phyloP scores from a whole-genome alignment of 2,113 vertebrate genomes.

The Saimiri boliviensis region DNA sequence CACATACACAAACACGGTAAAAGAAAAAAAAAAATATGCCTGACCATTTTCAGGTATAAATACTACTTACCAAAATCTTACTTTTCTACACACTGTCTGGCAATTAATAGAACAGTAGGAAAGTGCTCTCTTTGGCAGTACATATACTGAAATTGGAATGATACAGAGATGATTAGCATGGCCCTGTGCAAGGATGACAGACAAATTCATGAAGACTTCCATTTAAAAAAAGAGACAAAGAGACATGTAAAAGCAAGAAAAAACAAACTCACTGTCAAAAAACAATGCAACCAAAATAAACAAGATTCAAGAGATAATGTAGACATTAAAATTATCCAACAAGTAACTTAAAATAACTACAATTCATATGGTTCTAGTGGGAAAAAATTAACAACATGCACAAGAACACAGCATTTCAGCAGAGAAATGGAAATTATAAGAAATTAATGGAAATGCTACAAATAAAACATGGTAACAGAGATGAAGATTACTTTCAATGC shows the following conservation, averaged over 20 bases:
- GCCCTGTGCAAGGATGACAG: too few relatives aligned
- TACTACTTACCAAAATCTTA: neutral
- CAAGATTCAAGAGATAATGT: neutral
- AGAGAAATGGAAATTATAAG: neutral
- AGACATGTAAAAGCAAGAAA: neutral
- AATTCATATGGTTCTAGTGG: neutral
- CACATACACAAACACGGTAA: neutral
- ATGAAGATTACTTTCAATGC: neutral
- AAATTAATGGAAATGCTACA: neutral
- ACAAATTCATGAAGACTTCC: too few relatives aligned
- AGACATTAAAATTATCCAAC: neutral
- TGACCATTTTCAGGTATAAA: neutral
- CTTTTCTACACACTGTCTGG: neutral
- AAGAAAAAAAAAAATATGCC: neutral
- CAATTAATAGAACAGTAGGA: neutral
- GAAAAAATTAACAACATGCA: neutral
- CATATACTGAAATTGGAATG: too few relatives aligned
- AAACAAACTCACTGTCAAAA: neutral
- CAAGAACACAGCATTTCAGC: neutral
- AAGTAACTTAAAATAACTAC: neutral
- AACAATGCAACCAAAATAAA: neutral
- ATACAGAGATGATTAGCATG: too few relatives aligned
- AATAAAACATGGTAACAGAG: neutral
- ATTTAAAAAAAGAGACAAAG: too few relatives aligned
- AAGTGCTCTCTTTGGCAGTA: too few relatives aligned